Conservation (phyloP, 2,888 invertebrate genomes). For the Xestoiulus laeticollis region DNA sequence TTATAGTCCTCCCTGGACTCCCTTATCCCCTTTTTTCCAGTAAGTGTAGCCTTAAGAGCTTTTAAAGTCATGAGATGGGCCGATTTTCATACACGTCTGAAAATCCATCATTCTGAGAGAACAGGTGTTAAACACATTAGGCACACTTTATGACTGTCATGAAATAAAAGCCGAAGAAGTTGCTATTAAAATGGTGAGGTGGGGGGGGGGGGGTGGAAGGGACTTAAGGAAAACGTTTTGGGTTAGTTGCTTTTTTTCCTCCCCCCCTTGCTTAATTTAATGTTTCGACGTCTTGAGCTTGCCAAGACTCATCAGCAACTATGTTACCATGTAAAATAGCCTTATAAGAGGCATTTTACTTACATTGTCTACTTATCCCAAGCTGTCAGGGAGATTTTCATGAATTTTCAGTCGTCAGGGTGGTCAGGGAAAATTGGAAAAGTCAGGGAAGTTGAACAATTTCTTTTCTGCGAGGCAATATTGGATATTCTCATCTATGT, state of each 20-base stretch:
- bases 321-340: too few relatives aligned
- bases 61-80: conserved; percentile 44
- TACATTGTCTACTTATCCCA: too few relatives aligned
- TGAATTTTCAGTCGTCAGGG: too few relatives aligned
- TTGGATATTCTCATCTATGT: too few relatives aligned
- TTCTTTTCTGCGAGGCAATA: background rate
- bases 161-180: conserved; percentile 45
- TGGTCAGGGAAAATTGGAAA: too few relatives aligned
- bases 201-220: background rate
- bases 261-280: background rate
- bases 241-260: background rate
- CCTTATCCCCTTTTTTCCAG: background rate
- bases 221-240: background rate
- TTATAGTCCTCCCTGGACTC: background rate
- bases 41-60: conserved; percentile 30
- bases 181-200: conserved; percentile 23
- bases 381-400: too few relatives aligned
- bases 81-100: conserved; percentile 29
- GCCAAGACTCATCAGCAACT: background rate
- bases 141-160: conserved; percentile 46
- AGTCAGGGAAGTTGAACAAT: too few relatives aligned
- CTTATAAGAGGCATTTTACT: too few relatives aligned
- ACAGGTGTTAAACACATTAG: conserved; percentile 49
- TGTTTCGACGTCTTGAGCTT: background rate
- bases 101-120: conserved; percentile 45